Evolutionary conservation across 1,140 invertebrate genomes (phyloP).

Genomic region (Bombus sylvicola): DNA sequence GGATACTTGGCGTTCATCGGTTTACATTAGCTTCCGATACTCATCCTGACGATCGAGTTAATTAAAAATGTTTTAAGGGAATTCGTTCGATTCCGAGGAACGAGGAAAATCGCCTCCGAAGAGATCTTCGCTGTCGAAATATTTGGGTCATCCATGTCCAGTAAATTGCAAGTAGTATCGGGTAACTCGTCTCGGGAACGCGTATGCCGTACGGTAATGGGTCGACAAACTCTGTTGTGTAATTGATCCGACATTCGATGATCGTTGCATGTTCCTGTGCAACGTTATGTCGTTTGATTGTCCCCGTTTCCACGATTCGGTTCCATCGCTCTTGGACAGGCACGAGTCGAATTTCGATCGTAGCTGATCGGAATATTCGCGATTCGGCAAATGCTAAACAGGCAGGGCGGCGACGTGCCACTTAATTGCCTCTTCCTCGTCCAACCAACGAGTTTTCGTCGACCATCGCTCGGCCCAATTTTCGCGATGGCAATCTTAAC

Average conservation of each 20-base stretch:
- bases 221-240: slow-evolving; percentile 10
- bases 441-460: slow-evolving; percentile 12
- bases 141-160: not conserved
- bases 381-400: slow-evolving; percentile 4
- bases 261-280: slow-evolving; percentile 1
- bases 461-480: slow-evolving; percentile 6
- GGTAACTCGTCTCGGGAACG: not conserved
- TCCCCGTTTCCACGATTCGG: slow-evolving; percentile 8
- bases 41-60: too few species aligned
- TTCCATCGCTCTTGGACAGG: not conserved
- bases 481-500: slow-evolving; percentile 33
- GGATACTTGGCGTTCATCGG: not conserved
- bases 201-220: not conserved
- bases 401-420: not conserved
- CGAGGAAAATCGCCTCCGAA: not conserved
- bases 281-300: slow-evolving; percentile 4
- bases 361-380: not conserved
- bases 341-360: not conserved
- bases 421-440: slow-evolving; percentile 39
- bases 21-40: not conserved
- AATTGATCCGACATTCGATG: slow-evolving; percentile 7
- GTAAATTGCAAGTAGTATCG: not conserved
- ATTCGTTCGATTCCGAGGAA: not conserved
- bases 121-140: not conserved
- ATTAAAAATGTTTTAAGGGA: not conserved